Base-by-base conservation (phyloP, 2,797 vertebrate species). In the Carcharodon carcharias region DNA sequence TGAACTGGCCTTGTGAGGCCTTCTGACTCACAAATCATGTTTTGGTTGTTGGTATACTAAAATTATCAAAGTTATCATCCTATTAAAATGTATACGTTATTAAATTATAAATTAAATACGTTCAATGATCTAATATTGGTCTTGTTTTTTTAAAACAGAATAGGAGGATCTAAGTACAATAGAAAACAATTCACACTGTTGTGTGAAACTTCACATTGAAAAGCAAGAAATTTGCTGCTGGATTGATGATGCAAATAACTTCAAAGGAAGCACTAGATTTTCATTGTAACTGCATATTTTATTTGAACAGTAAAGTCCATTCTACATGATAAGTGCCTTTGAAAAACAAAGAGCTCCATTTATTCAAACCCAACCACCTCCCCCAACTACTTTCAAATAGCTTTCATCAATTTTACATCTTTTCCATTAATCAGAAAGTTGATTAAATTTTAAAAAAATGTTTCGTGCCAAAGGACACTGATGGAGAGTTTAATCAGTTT, bases 361-460 rank as follows among this genome's bases (percentile, higher is more conserved):
- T 35, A 31, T 58, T 89, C 28, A 56, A 58, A 89, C 54, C 12
- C 87, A 56, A 67, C 18, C 65, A 18, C 18, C 9, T 16, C 65
- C 28, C 26, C 54, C 87, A 3, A 58, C 28, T 56, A 89, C 26
- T 14, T 89, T 56, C n/a, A 45, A 67, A 40, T 21, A 40, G 91
- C n/a, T 94, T 94, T 94, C 14, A n/a, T 63, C 63, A 63, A 35
- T 94, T 63, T 65, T 94, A 21, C 63, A 67, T 94, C 91, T 45
- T 85, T 85, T 63, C 28, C 14, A 94, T 65, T 40, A 93, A 93
- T 93, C 61, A 65, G 35, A 6, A n/a, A 6, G 7, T n/a, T 65
- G 18, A 65, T 94, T 67, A 67, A 67, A n/a, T 67, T 94, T 65
- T 18, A 40, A 65, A 18, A 21, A 61, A 61, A 61, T 61, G 50